Evolutionary conservation across 2,113 vertebrate genomes (phyloP), one percentile per base, ranked within the genome.

Genomic region (Herpailurus yagouaroundi): DNA sequence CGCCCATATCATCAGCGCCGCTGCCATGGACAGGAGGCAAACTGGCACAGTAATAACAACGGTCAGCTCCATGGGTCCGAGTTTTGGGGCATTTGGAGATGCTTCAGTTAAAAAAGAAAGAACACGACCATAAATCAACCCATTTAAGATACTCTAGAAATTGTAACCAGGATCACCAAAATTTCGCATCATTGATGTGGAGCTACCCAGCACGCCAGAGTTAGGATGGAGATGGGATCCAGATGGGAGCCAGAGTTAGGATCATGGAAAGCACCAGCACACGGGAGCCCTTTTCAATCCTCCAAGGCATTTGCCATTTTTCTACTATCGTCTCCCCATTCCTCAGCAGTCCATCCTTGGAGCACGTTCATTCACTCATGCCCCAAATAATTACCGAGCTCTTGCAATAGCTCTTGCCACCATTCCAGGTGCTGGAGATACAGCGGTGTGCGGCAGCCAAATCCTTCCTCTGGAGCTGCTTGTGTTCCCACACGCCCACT

Each of bases 41-140:
- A 99, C 84, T 0, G 99, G 99, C 93, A 99, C 99, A 1, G 99
- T 98, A 94, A 99, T 98, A 13, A 99, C 66, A 71, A 98, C 87
- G 0, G 98, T 97, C 97, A 99, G 97, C 96, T 99, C 99, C 98
- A 98, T 97, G 0, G 98, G 90, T 57, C 99, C 98, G 60, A 98
- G 94, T 12, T 97, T 79, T 0, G 98, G 97, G 23, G 97, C 87
- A 82, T 98, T 97, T 1, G 98, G 94, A 7, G 99, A 94, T 29
- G 98, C 98, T 27, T 92, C n/a, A 0, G 55, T 98, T 98, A 82
- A 84, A 79, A 57, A 27, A 90, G 12, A 93, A 96, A 96, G 38
- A 92, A 90, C 12, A 86, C 5, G 21, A 96, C 38, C 88, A 85
- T 57, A 71, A 94, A 90, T 94, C 33, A 93, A 76, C 10, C 16